These are phyloP conservation scores for Drosophila yooni DNA, from an alignment of 2,888 invertebrate species.

Conservation along the genomic window DNA sequence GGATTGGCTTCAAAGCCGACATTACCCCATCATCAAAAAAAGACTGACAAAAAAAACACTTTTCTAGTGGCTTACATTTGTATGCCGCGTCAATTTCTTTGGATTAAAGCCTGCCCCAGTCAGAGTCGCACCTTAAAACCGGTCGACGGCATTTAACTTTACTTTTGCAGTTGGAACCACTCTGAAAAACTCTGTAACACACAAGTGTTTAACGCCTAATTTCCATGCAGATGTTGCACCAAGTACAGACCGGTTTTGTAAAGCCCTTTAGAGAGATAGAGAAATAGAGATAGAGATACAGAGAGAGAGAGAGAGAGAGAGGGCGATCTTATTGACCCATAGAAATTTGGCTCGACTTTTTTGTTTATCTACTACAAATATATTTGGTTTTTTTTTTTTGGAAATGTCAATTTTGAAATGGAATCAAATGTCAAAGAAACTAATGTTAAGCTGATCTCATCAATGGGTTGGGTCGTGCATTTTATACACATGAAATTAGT, in stretches of 20 bases:
- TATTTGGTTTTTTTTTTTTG: constrained; percentile 20
- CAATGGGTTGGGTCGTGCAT: constrained; percentile 41
- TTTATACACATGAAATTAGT: constrained; percentile 14
- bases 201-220: constrained; percentile 52
- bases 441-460: constrained; percentile 40
- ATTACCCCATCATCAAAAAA: constrained; percentile 46
- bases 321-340: constrained; percentile 5
- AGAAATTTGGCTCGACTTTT: constrained; percentile 26
- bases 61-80: constrained; percentile 53
- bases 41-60: constrained; percentile 26
- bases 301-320: background rate
- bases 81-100: constrained; percentile 62
- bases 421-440: constrained; percentile 59
- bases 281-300: background rate
- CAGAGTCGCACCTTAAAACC: constrained; percentile 73
- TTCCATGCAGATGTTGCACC: constrained; percentile 41
- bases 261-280: constrained; percentile 58
- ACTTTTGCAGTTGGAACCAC: constrained; percentile 33
- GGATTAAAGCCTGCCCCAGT: constrained; percentile 26
- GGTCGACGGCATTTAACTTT: constrained; percentile 66
- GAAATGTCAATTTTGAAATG: constrained; percentile 73
- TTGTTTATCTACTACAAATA: background rate
- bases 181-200: constrained; percentile 46
- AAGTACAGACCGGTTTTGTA: constrained; percentile 60
- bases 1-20: constrained; percentile 57